A percentile compares a stretch with the other conserved stretches of the same genome.
Evolutionary conservation across 1,140 invertebrate genomes (phyloP).

Genomic region (Tribolium castaneum): DNA sequence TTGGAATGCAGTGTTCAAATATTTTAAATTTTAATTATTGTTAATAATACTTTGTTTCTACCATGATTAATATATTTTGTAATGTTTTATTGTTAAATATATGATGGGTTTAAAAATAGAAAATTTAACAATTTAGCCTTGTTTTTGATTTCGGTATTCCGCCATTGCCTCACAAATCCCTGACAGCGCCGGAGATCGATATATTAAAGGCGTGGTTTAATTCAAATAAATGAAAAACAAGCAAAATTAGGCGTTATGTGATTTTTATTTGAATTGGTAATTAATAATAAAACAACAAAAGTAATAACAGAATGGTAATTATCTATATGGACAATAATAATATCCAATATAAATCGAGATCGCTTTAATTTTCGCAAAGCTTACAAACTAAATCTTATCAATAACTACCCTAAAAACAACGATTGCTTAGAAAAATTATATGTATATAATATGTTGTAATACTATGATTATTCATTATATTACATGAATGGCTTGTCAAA

Average conservation of each 20-base stretch:
- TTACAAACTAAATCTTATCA: conserved; percentile 64
- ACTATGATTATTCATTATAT: conserved; percentile 62
- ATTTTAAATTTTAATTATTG: conserved; percentile 47
- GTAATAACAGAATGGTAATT: conserved; percentile 53
- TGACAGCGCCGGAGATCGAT: neutral
- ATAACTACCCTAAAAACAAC: conserved; percentile 64
- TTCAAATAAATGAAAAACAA: neutral
- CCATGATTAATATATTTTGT: conserved; percentile 48
- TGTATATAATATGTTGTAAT: conserved; percentile 62
- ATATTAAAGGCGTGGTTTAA: neutral
- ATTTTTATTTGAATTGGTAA: conserved; percentile 56
- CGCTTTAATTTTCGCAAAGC: conserved; percentile 64
- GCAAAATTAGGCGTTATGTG: conserved; percentile 1
- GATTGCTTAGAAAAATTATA: conserved; percentile 66
- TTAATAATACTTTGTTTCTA: conserved; percentile 47
- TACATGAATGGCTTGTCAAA: conserved; percentile 62
- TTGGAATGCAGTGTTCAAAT: conserved; percentile 42
- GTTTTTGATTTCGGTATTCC: no score
- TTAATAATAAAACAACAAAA: conserved; percentile 55
- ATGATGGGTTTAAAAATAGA: conserved; percentile 46
- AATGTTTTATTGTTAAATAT: conserved; percentile 52
- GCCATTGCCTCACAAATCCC: no score
- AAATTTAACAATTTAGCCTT: neutral
- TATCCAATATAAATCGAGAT: conserved; percentile 61
- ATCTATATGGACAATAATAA: conserved; percentile 55